phyloP scores from a whole-genome alignment of 64 coral and sea anemone genomes.

The Montipora foliosa region DNA sequence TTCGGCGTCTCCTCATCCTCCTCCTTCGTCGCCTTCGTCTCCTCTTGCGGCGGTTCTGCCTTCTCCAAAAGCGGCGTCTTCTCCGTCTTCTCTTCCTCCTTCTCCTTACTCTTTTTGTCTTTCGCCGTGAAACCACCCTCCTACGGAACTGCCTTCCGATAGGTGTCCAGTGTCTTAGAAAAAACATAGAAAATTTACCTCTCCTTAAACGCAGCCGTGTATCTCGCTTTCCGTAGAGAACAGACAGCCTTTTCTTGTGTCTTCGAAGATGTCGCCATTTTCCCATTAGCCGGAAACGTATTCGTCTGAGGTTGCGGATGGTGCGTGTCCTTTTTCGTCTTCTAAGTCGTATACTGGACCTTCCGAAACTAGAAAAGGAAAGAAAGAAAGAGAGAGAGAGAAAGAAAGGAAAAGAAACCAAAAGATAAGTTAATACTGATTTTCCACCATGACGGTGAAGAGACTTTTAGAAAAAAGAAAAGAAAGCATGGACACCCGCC shows the following conservation, averaged over 20 bases:
- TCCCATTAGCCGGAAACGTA: neutral
- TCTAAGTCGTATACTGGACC: neutral
- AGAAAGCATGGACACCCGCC: too few relatives aligned
- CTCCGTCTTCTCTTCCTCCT: neutral
- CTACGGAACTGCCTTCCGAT: neutral
- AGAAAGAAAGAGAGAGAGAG: neutral
- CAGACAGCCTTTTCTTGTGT: neutral
- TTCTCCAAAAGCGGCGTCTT: neutral
- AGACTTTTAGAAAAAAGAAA: too few relatives aligned
- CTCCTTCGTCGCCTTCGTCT: constrained; percentile 23
- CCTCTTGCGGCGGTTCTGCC: constrained; percentile 2
- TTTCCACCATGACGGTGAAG: too few relatives aligned
- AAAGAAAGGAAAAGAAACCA: too few relatives aligned
- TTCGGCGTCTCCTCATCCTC: neutral
- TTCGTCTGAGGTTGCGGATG: neutral
- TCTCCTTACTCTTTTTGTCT: neutral
- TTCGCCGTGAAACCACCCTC: neutral
- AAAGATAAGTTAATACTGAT: too few relatives aligned
- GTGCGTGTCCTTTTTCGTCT: neutral
- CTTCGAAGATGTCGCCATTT: neutral
- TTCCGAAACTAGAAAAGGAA: neutral
- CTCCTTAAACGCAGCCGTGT: neutral
- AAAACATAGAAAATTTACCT: neutral
- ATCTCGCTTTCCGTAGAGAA: neutral
- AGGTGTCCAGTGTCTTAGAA: neutral